phyloP scores from a whole-genome alignment of 2,113 vertebrate genomes.

The Tetraodon nigroviridis region DNA sequence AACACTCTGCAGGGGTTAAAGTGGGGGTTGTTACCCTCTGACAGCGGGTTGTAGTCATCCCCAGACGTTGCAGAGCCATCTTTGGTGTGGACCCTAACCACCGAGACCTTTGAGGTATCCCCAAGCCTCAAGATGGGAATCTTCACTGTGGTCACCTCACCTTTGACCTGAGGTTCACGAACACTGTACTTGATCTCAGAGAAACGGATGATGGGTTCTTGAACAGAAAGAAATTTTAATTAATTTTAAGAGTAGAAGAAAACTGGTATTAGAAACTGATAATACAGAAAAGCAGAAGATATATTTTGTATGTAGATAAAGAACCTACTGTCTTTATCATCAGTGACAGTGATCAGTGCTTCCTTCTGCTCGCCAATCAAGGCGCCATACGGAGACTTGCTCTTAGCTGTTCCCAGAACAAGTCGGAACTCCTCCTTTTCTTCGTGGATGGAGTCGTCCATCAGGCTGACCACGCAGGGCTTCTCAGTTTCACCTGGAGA shows the following conservation, averaged over 20 bases:
- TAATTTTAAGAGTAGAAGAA: background rate
- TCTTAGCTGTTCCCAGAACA: constrained; percentile 76
- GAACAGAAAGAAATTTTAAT: background rate
- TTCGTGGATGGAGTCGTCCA: constrained; percentile 78
- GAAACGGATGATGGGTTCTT: constrained; percentile 81
- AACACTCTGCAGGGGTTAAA: too few relatives aligned
- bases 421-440: constrained; percentile 81
- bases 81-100: constrained; percentile 83
- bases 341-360: constrained; percentile 74
- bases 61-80: constrained; percentile 85
- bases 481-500: constrained; percentile 80
- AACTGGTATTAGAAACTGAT: background rate
- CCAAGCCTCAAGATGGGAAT: constrained; percentile 77
- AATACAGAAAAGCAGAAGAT: too few relatives aligned
- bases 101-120: constrained; percentile 79
- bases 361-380: constrained; percentile 79
- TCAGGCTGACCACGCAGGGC: constrained; percentile 73
- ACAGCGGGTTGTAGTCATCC: constrained; percentile 83
- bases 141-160: constrained; percentile 70
- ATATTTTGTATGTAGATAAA: background rate
- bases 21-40: constrained; percentile 72
- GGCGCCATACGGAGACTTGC: constrained; percentile 75
- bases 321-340: constrained; percentile 80
- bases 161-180: constrained; percentile 76
- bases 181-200: constrained; percentile 82